Evolutionary conservation across 2,888 invertebrate species (phyloP).

Genomic region (Thymelicus sylvestris): DNA sequence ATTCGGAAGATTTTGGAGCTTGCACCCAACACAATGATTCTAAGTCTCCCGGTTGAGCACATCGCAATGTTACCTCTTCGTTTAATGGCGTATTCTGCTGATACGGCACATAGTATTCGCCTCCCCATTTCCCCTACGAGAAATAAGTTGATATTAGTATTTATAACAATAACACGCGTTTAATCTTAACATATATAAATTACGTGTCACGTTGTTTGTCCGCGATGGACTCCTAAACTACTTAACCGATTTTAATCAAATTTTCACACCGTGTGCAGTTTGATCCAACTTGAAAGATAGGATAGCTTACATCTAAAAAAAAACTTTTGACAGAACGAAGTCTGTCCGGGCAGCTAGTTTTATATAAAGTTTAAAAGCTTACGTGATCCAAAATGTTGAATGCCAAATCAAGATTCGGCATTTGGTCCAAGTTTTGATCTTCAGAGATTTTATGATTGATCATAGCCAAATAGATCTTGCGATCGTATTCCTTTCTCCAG

Average conservation of each 20-base stretch:
- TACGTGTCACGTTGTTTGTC: too few species aligned
- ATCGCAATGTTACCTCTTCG: constrained; percentile 43
- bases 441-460: constrained; percentile 51
- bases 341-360: too few species aligned
- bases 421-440: constrained; percentile 48
- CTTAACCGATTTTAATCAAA: too few species aligned
- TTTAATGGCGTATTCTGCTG: constrained; percentile 35
- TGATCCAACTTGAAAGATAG: too few species aligned
- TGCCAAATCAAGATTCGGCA: constrained; percentile 53
- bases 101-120: constrained; percentile 50
- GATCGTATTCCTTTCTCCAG: constrained; percentile 49
- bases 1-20: constrained; percentile 38
- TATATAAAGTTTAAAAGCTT: constrained; percentile 1
- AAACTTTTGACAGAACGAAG: too few species aligned
- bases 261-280: too few species aligned
- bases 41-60: constrained; percentile 49
- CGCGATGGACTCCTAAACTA: too few species aligned
- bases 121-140: constrained; percentile 53
- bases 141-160: constrained; percentile 1
- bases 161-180: too few species aligned
- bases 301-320: too few species aligned
- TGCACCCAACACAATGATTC: constrained; percentile 57
- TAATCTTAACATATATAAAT: too few species aligned
- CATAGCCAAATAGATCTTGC: constrained; percentile 54
- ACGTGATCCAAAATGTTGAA: constrained; percentile 41